Evolutionary conservation across 2,888 invertebrate species (phyloP), one percentile per base, ranked within the genome.

Genomic region (Rhamnusium bicolor): DNA sequence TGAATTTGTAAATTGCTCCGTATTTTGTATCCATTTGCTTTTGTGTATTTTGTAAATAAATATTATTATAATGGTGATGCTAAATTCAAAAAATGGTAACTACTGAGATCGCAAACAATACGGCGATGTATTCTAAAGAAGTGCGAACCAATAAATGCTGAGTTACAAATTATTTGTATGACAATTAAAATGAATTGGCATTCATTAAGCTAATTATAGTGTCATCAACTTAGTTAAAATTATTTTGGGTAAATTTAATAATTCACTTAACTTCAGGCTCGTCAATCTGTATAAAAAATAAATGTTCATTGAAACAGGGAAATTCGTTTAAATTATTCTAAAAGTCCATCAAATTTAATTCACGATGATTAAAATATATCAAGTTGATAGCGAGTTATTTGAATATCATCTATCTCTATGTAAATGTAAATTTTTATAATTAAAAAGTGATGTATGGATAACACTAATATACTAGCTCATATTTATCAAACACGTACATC

Each of bases 341-440:
- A 40, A 40, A 40, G n/a, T 40, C 40, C n/a, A 40, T 40, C 40
- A 14, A 14, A 14, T 40, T 40, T n/a, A 40, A 40, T 2, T n/a
- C 40, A 40, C n/a, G n/a, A 40, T 40, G 40, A 40, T 12, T 40
- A 40, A 40, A n/a, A n/a, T n/a, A n/a, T 40, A 40, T 40, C 40
- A 40, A 40, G 40, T 40, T 40, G 40, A 40, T n/a, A n/a, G 4
- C 40, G n/a, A 40, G 4, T 40, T n/a, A 40, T 40, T 40, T 40
- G 40, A 40, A 40, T 40, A 40, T 40, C 3, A n/a, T n/a, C 40
- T n/a, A 40, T 4, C 40, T 40, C 1, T 10, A 32, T 32, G 4
- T 40, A 40, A 40, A 58, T 58, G 58, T 18, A 32, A 29, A 58
- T 58, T 58, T 56, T 32, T 32, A 58, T 58, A 40, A 58, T 58